Evolutionary conservation across 2,113 vertebrate species (phyloP).

Genomic region (Gnathonemus longibarbis): DNA sequence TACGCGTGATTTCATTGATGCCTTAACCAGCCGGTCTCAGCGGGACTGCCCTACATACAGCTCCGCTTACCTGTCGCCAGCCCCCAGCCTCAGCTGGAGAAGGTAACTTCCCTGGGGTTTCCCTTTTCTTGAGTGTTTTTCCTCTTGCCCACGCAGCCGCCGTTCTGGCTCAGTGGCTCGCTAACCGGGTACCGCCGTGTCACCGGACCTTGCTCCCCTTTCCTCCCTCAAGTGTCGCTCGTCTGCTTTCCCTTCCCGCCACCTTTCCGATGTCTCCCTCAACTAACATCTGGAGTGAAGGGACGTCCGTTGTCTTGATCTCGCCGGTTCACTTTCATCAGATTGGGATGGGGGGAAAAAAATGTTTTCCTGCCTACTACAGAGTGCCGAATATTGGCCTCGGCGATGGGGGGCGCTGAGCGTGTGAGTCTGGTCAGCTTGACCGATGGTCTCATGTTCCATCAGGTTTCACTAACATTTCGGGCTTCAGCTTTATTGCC

Average conservation of each 20-base stretch:
- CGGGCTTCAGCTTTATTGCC: background rate
- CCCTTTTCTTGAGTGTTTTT: background rate
- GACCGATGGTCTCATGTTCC: background rate
- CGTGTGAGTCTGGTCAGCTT: background rate
- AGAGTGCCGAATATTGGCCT: background rate
- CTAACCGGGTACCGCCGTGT: background rate
- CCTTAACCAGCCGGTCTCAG: constrained; percentile 57
- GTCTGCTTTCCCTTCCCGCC: background rate
- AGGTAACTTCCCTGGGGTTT: constrained; percentile 46
- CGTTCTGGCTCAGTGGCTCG: background rate
- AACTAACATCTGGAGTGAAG: background rate
- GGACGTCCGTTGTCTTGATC: background rate
- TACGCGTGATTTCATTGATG: background rate
- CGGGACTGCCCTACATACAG: constrained; percentile 70
- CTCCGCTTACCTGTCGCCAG: constrained; percentile 64
- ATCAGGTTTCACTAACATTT: background rate
- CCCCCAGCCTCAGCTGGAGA: constrained; percentile 64
- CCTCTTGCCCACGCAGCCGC: background rate
- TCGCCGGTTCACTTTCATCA: background rate
- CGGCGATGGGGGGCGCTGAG: background rate
- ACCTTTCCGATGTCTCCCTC: background rate
- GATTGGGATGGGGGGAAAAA: background rate
- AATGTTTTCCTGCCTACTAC: background rate
- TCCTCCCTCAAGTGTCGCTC: background rate
- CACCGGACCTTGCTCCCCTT: background rate